phyloP scores from a whole-genome alignment of 1,140 invertebrate genomes.

The Bombus cullumanus region DNA sequence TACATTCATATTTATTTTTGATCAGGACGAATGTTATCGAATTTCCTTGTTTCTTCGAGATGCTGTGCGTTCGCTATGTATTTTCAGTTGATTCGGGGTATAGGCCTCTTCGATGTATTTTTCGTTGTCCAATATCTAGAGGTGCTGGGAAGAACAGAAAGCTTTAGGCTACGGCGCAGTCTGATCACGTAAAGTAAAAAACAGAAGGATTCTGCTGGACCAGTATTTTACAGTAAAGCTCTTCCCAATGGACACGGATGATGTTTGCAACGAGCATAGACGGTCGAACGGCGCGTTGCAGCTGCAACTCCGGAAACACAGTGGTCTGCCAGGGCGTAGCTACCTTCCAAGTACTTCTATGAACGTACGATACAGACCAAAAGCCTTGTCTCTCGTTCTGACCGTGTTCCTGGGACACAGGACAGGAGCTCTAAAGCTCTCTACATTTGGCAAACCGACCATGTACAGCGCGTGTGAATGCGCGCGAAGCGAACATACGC shows the following conservation, averaged over 20 bases:
- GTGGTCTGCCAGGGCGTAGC: not conserved
- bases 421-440: conserved; percentile 26
- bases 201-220: not conserved
- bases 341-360: conserved; percentile 27
- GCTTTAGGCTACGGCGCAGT: not conserved
- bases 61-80: not conserved
- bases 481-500: conserved; percentile 2
- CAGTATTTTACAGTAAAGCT: conserved; percentile 49
- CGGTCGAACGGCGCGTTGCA: conserved; percentile 36
- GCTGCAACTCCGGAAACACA: conserved; percentile 44
- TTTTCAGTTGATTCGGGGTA: not conserved
- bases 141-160: not conserved
- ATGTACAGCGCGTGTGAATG: conserved; percentile 3
- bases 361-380: conserved; percentile 36
- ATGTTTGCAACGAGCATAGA: conserved; percentile 41
- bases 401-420: conserved; percentile 4
- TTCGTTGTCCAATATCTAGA: not conserved
- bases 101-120: not conserved
- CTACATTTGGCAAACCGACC: not conserved
- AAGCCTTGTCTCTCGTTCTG: conserved; percentile 29
- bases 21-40: not conserved
- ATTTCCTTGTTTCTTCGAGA: not conserved
- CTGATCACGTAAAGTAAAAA: not conserved
- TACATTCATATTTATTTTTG: not conserved
- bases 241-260: conserved; percentile 8